phyloP scores from a whole-genome alignment of 2,888 invertebrate species.

The Thumatha senex region DNA sequence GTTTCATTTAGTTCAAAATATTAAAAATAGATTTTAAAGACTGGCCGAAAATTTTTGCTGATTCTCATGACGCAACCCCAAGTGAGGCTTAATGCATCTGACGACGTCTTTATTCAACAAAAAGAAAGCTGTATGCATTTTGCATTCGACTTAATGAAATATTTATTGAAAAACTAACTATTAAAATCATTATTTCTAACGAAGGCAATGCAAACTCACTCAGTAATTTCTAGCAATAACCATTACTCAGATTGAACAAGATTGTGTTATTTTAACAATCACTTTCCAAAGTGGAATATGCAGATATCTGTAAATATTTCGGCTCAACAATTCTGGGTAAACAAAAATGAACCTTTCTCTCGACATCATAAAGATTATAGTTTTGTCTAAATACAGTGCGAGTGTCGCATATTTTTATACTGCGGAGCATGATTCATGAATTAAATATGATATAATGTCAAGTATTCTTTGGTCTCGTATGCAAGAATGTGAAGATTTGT shows the following conservation, averaged over 20 bases:
- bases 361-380: constrained; percentile 30
- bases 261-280: constrained; percentile 22
- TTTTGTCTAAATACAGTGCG: constrained; percentile 24
- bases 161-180: neutral
- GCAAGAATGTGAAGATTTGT: constrained; percentile 1
- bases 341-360: constrained; percentile 17
- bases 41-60: too few species aligned
- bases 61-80: too few species aligned
- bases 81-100: neutral
- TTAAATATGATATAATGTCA: constrained; percentile 33
- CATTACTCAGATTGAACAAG: constrained; percentile 17
- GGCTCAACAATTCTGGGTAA: constrained; percentile 7
- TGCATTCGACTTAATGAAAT: neutral
- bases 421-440: constrained; percentile 29
- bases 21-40: too few species aligned
- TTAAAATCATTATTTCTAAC: constrained; percentile 7
- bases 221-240: constrained; percentile 11
- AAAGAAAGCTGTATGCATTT: neutral
- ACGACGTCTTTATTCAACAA: neutral
- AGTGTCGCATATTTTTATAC: constrained; percentile 17
- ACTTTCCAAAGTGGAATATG: constrained; percentile 27
- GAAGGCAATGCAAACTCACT: constrained; percentile 5
- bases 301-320: constrained; percentile 24
- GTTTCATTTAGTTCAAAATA: too few species aligned
- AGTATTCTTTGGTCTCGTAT: constrained; percentile 13